Base-by-base conservation (phyloP, 2,888 invertebrate genomes). In the Agrochola circellaris region DNA sequence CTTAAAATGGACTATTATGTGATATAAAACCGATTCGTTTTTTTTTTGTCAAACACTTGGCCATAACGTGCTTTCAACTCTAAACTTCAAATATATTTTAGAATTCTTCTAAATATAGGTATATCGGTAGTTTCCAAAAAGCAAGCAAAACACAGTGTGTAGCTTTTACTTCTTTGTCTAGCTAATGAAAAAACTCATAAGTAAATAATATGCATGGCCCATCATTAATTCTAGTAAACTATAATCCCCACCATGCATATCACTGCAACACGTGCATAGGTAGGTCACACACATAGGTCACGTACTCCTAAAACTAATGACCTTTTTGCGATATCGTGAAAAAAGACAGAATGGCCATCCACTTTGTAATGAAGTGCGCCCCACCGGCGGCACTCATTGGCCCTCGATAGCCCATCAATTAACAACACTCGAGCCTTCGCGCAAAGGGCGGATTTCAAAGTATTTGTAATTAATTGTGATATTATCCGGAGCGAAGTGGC, bases 361-460 rank as follows among this genome's bases (percentile, higher is more conserved):
- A 83, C 87, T 81, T 75, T 34, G 23, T 54, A 64, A 65, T 76
- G 54, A 80, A 83, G 84, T 68, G 69, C 56, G 23, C n/a, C 20
- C 56, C 56, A 34, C 17, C 64, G 42, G 0, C 23, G 62, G 45
- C 74, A 70, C 87, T 87, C 64, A 77, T 79, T 87, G 72, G 17
- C 68, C 56, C 71, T 81, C 70, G 56, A 82, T 87, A 7, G 77
- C 69, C 73, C 79, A 77, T 84, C 77, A 77, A 83, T 77, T 87
- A 75, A 83, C 83, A 86, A 81, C 88, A 79, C 88, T 86, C 71
- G 51, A 81, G 64, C 26, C 73, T 60, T 11, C 30, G 45, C 64
- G 48, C 26, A 60, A 84, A 78, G 75, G 74, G 77, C 66, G 67
- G 61, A 81, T 76, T 73, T 70, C 64, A 56, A 77, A 75, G 67